Evolutionary conservation across 2,113 vertebrate genomes (phyloP).

Genomic region (Haemorhous mexicanus): DNA sequence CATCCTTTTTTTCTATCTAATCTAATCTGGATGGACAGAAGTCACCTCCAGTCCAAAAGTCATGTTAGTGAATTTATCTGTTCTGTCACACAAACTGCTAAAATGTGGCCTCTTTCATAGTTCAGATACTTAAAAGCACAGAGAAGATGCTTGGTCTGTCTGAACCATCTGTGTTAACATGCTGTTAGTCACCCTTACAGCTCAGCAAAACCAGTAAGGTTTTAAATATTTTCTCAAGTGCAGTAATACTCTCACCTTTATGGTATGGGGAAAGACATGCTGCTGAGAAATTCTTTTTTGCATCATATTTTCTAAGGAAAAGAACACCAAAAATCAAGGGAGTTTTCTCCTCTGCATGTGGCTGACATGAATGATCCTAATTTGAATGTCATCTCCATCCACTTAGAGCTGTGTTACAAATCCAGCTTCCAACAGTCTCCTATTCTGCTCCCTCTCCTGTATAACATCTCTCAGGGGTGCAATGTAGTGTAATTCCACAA

Average conservation of each 20-base stretch:
- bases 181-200: not conserved
- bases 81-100: constrained; percentile 1
- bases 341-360: not conserved
- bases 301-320: not conserved
- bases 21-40: not conserved
- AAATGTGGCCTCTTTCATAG: not conserved
- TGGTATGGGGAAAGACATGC: not conserved
- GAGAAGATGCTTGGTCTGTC: not conserved
- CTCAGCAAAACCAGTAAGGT: not conserved
- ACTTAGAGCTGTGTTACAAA: not conserved
- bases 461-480: not conserved
- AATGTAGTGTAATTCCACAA: not conserved
- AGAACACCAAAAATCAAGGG: not conserved
- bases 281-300: not conserved
- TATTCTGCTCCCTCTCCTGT: not conserved
- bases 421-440: not conserved
- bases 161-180: not conserved
- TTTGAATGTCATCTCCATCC: not conserved
- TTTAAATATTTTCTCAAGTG: not conserved
- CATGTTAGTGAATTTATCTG: not conserved
- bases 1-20: not conserved
- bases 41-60: not conserved
- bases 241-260: not conserved
- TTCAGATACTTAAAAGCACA: not conserved
- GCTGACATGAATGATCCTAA: not conserved